Percentiles rank a stretch among this genome's conserved stretches.
Evolutionary conservation across 2,888 invertebrate species (phyloP).

Genomic region (Eristalis pertinax): DNA sequence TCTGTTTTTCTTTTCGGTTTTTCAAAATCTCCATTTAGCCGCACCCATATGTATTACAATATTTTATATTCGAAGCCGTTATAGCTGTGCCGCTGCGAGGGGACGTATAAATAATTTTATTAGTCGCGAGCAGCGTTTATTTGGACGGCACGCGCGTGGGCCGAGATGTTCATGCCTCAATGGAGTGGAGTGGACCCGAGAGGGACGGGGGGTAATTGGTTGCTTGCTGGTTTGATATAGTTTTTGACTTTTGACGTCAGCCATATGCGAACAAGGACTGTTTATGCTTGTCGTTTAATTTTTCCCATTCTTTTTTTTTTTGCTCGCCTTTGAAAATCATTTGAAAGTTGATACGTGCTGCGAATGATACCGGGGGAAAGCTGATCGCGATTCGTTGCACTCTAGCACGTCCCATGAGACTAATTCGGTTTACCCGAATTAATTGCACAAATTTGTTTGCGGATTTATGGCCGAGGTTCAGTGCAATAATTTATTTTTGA

Average conservation of each 20-base stretch:
- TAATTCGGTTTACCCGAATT: conserved; percentile 17
- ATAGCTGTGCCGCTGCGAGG: conserved; percentile 6
- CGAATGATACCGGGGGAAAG: neutral
- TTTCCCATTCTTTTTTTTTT: neutral
- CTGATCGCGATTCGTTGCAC: neutral
- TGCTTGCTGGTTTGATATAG: neutral
- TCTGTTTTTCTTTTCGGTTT: neutral
- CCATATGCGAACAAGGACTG: conserved; percentile 4
- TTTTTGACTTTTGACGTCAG: conserved; percentile 32
- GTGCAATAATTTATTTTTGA: neutral
- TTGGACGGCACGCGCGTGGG: conserved; percentile 51
- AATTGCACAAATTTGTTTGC: conserved; percentile 16
- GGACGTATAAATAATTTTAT: conserved; percentile 48
- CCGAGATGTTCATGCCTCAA: conserved; percentile 1
- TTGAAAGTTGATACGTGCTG: neutral
- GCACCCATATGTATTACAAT: conserved; percentile 19
- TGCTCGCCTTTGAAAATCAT: conserved; percentile 5
- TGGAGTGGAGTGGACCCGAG: neutral
- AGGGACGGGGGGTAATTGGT: neutral
- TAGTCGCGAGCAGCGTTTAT: conserved; percentile 59
- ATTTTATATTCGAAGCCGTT: conserved; percentile 20
- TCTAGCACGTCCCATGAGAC: neutral
- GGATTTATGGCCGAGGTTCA: neutral
- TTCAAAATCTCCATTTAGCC: conserved; percentile 16
- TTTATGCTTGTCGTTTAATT: neutral